Evolutionary conservation across 1,140 invertebrate species (phyloP).

Genomic region (Macrobrachium nipponense): DNA sequence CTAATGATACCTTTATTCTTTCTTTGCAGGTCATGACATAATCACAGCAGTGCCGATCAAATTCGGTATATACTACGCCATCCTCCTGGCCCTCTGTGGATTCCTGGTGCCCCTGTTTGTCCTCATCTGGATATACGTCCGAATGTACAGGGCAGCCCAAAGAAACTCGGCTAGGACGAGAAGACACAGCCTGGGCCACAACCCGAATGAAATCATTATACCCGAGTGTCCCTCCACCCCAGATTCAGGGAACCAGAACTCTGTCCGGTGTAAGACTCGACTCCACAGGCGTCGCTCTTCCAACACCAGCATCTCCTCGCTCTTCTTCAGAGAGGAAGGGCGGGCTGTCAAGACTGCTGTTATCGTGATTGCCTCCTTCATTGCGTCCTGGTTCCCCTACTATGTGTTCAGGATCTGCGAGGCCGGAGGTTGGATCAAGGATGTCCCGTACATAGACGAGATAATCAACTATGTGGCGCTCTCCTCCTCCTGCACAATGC

Average conservation of each 20-base stretch:
- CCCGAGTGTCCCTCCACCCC: slow-evolving; percentile 57
- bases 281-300: slow-evolving; percentile 66
- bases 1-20: no score
- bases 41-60: slow-evolving; percentile 24
- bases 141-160: slow-evolving; percentile 73
- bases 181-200: slow-evolving; percentile 71
- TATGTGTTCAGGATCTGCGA: slow-evolving; percentile 67
- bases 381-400: slow-evolving; percentile 73
- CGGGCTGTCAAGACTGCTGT: slow-evolving; percentile 73
- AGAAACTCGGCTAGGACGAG: slow-evolving; percentile 72
- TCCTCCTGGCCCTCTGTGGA: slow-evolving; percentile 65
- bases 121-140: slow-evolving; percentile 72
- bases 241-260: slow-evolving; percentile 63
- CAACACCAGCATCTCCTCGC: slow-evolving; percentile 69
- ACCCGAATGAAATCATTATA: slow-evolving; percentile 64
- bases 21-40: slow-evolving; percentile 32
- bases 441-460: slow-evolving; percentile 57
- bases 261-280: slow-evolving; percentile 63
- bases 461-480: slow-evolving; percentile 67
- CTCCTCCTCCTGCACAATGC: slow-evolving; percentile 67
- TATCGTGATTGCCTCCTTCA: slow-evolving; percentile 72
- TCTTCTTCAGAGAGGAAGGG: slow-evolving; percentile 72
- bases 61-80: slow-evolving; percentile 59
- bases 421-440: slow-evolving; percentile 44
- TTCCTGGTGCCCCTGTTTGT: slow-evolving; percentile 72